Conservation (phyloP, 2,113 vertebrate genomes). For the Nyctereutes procyonoides region DNA sequence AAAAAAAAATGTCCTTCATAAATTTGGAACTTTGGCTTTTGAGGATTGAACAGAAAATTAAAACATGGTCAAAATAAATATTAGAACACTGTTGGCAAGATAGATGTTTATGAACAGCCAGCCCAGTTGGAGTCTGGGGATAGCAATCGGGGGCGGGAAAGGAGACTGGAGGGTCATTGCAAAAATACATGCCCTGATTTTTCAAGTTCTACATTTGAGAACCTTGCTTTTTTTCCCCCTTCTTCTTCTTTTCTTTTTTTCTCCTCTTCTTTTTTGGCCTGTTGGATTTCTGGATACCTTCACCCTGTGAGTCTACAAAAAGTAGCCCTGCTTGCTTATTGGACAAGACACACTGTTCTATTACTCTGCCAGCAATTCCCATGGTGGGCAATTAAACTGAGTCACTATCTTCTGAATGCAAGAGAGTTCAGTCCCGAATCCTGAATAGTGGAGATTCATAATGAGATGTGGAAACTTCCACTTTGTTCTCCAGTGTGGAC, state of each 20-base stretch:
- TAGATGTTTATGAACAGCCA: not conserved
- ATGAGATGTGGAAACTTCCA: not conserved
- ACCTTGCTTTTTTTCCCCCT: not conserved
- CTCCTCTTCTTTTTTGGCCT: not conserved
- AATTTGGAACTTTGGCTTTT: not conserved
- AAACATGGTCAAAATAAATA: conserved; percentile 11
- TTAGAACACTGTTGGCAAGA: not conserved
- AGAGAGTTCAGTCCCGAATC: conserved; percentile 58
- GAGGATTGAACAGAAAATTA: not conserved
- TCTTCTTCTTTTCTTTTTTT: not conserved
- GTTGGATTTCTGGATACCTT: not conserved
- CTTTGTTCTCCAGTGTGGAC: not conserved
- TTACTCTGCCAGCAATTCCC: conserved; percentile 40
- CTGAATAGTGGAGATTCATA: conserved; percentile 8
- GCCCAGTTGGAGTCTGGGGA: not conserved
- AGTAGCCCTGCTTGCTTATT: not conserved
- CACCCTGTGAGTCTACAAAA: not conserved
- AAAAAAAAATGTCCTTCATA: not conserved
- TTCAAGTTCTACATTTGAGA: conserved; percentile 29
- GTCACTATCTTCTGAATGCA: not conserved
- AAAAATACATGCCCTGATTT: not conserved
- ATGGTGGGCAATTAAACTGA: conserved; percentile 37
- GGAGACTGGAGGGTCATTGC: not conserved
- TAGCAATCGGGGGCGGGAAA: not conserved
- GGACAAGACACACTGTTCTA: not conserved